Percentiles rank a stretch among this genome's conserved stretches.
These are phyloP conservation scores for Chinchilla lanigera DNA, from an alignment of 2,113 vertebrate genomes.

Conservation along the genomic window DNA sequence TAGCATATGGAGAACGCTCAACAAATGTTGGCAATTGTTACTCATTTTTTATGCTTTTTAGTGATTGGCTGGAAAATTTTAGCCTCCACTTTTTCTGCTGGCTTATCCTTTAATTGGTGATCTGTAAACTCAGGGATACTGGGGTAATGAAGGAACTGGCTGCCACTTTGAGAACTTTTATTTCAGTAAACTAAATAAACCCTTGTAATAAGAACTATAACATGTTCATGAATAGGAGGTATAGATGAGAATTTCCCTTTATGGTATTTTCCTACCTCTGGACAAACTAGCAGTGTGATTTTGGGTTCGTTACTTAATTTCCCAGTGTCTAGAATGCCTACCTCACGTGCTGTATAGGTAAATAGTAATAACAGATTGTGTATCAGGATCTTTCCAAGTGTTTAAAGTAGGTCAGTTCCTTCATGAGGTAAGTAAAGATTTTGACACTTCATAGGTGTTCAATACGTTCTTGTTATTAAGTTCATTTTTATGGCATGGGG, in stretches of 20 bases:
- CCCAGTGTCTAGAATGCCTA: neutral
- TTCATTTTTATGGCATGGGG: neutral
- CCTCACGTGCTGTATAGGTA: neutral
- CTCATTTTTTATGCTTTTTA: slow-evolving; percentile 57
- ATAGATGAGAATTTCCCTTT: neutral
- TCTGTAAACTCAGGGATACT: neutral
- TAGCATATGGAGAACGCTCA: neutral
- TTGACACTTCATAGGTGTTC: neutral
- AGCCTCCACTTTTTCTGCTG: neutral
- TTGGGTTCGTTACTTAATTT: neutral
- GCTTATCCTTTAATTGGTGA: neutral
- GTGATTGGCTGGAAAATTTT: slow-evolving; percentile 14
- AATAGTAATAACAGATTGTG: neutral
- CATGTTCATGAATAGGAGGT: neutral
- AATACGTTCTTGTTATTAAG: neutral
- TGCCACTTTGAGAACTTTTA: slow-evolving; percentile 24
- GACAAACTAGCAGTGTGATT: neutral
- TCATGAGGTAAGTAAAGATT: neutral
- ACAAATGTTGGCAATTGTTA: slow-evolving; percentile 22
- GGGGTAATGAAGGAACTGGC: neutral
- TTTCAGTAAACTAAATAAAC: slow-evolving; percentile 48
- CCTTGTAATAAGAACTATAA: neutral
- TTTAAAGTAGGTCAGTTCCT: neutral
- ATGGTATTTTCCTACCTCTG: neutral
- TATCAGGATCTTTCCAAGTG: neutral